Evolutionary conservation across 1,140 invertebrate genomes (phyloP).

Genomic region (Listronotus oregonensis): DNA sequence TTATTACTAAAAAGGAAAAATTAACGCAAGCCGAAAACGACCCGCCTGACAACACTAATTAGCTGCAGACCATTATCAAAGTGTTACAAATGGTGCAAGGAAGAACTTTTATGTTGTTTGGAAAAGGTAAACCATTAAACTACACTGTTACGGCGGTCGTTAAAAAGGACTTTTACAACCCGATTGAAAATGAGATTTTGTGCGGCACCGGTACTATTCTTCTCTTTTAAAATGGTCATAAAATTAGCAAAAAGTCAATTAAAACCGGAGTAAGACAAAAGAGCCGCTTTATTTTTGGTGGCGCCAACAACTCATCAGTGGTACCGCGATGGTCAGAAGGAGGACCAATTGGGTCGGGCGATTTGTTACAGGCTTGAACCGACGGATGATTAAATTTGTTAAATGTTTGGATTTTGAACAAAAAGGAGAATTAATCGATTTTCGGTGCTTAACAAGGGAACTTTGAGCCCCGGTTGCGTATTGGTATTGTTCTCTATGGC

Average conservation of each 20-base stretch:
- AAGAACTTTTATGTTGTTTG: conserved; percentile 11
- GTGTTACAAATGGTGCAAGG: conserved; percentile 9
- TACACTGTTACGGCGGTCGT: conserved; percentile 2
- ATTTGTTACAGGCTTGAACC: too few relatives aligned
- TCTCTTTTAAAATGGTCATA: conserved; percentile 10
- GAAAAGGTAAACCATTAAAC: conserved; percentile 4
- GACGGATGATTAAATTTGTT: too few relatives aligned
- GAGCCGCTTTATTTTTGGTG: conserved; percentile 15
- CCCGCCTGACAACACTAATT: conserved; percentile 6
- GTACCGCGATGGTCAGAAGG: neutral
- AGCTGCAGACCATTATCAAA: conserved; percentile 3
- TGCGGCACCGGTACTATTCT: conserved; percentile 5
- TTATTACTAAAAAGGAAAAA: too few relatives aligned
- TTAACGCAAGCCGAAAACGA: neutral
- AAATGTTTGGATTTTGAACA: too few relatives aligned
- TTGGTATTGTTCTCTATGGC: too few relatives aligned
- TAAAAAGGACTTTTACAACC: conserved; percentile 7
- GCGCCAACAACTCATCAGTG: conserved; percentile 27
- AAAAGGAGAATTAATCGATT: too few relatives aligned
- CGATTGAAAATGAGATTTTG: conserved; percentile 11
- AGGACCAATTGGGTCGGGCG: too few relatives aligned
- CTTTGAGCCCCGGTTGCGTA: too few relatives aligned
- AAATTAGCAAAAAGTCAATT: conserved; percentile 37
- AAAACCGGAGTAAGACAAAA: conserved; percentile 33
- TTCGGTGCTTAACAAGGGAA: too few relatives aligned